Base-by-base conservation (phyloP, 2,888 invertebrate genomes). In the Dimorphilus gyrociliatus region DNA sequence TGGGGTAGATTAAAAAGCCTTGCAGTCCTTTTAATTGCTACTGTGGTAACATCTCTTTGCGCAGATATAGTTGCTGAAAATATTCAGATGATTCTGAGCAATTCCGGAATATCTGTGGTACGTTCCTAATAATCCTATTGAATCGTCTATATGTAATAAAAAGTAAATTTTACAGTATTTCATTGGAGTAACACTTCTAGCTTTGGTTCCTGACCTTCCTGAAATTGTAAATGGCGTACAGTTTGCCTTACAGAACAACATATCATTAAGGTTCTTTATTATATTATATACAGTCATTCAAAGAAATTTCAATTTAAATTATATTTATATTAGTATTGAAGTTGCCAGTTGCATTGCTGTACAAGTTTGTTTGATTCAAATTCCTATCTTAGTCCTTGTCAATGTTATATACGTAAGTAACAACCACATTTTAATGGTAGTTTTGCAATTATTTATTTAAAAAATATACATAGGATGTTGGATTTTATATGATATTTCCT, bases 181-280 rank as follows among this genome's bases (percentile, higher is more conserved):
- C 39, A 40, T 56, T 29, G 54, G 56, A 16, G 54, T 53, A 4
- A 52, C 54, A 2, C 38, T 56, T 39, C 36, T 56, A 19, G 48
- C 53, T 1, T 37, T 54, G 36, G 43, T 55, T n/a, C 51, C 55
- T 4, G 53, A 53, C 23, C 38, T 55, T 15, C 56, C 56, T 16
- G 55, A 56, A 33, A 44, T 55, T 25, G 46, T 53, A 23, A 54
- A 55, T 40, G 55, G 56, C 16, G 44, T 54, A 17, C 55, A 55
- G 44, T 56, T 56, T 45, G 48, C 56, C 14, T 37, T 56, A 12
- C 51, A 53, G 35, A 55, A 55, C 28, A 55, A 55, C 38, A 52
- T 54, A 3, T 50, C 51, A 23, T 37, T 55, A 16, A 54, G 54
- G 53, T 52, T 38, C 38, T 46, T 8, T 10, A 12, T 6, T 4